Evolutionary conservation across 92 coral and sea anemone species (phyloP).

Genomic region (Zoanthus sociatus): DNA sequence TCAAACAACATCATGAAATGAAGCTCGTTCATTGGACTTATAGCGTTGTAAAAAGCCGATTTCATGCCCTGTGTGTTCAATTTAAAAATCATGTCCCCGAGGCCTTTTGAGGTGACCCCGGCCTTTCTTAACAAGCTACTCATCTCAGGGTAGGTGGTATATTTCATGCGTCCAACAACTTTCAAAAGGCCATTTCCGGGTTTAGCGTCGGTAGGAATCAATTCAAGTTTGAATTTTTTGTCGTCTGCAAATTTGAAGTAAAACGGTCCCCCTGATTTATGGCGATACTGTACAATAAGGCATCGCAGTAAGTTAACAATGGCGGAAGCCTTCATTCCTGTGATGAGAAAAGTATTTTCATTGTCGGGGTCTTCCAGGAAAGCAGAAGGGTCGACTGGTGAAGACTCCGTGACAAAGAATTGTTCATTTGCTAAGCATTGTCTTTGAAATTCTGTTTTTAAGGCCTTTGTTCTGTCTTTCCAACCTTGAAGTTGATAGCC

Average conservation of each 20-base stretch:
- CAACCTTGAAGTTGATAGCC: slow-evolving; percentile 63
- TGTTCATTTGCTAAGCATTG: slow-evolving; percentile 85
- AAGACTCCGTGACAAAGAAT: slow-evolving; percentile 61
- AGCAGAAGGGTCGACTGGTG: slow-evolving; percentile 49
- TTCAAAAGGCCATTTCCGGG: slow-evolving; percentile 89
- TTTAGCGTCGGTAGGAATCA: slow-evolving; percentile 79
- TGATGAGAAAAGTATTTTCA: slow-evolving; percentile 60
- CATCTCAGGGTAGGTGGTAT: slow-evolving; percentile 82
- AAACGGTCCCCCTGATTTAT: slow-evolving; percentile 75
- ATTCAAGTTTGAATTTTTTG: slow-evolving; percentile 83
- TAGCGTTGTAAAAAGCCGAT: slow-evolving; percentile 86
- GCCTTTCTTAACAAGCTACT: slow-evolving; percentile 70
- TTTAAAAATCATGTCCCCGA: slow-evolving; percentile 83
- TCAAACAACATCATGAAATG: slow-evolving; percentile 88
- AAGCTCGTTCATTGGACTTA: slow-evolving; percentile 91
- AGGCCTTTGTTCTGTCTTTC: slow-evolving; percentile 86
- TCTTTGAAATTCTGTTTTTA: slow-evolving; percentile 75
- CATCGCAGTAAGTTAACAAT: slow-evolving; percentile 74
- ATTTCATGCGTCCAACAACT: slow-evolving; percentile 84
- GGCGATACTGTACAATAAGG: slow-evolving; percentile 68
- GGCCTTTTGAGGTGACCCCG: slow-evolving; percentile 86
- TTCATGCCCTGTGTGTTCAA: slow-evolving; percentile 84
- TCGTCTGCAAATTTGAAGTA: slow-evolving; percentile 87
- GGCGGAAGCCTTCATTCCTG: slow-evolving; percentile 78
- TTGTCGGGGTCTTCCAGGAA: slow-evolving; percentile 53